A percentile compares a stretch with the other conserved stretches of the same genome.
These are phyloP conservation scores for Parambassis ranga DNA, from an alignment of 2,797 vertebrate genomes.

Conservation along the genomic window DNA sequence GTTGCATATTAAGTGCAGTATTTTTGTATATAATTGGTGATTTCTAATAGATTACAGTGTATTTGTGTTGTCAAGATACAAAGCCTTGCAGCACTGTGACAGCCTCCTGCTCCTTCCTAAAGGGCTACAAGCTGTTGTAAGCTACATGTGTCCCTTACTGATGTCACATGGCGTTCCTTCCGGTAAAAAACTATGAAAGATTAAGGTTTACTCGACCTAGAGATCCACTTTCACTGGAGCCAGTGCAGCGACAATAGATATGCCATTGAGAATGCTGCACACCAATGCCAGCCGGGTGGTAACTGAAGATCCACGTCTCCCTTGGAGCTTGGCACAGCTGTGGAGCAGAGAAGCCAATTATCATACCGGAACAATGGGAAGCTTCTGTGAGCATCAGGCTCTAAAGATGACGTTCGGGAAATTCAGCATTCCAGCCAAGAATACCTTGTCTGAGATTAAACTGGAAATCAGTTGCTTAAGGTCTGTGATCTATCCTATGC, in stretches of 20 bases:
- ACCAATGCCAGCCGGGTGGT: conserved; percentile 19
- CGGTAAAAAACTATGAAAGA: conserved; percentile 23
- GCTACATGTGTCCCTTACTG: background rate
- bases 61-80: background rate
- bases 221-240: conserved; percentile 2
- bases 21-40: no score
- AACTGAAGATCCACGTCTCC: conserved; percentile 15
- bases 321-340: background rate
- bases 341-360: background rate
- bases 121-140: background rate
- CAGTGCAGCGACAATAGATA: conserved; percentile 7
- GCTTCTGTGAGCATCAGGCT: background rate
- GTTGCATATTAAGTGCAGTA: no score
- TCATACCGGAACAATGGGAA: conserved; percentile 2
- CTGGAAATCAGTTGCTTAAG: background rate
- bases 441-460: background rate
- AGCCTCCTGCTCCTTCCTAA: background rate
- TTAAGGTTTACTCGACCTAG: conserved; percentile 3
- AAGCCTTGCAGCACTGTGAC: background rate
- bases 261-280: conserved; percentile 10
- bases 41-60: background rate
- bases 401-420: background rate
- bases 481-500: background rate
- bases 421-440: background rate
- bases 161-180: background rate